These are phyloP conservation scores for Lycodopsis pacificus DNA, from an alignment of 2,797 vertebrate species.

Conservation along the genomic window DNA sequence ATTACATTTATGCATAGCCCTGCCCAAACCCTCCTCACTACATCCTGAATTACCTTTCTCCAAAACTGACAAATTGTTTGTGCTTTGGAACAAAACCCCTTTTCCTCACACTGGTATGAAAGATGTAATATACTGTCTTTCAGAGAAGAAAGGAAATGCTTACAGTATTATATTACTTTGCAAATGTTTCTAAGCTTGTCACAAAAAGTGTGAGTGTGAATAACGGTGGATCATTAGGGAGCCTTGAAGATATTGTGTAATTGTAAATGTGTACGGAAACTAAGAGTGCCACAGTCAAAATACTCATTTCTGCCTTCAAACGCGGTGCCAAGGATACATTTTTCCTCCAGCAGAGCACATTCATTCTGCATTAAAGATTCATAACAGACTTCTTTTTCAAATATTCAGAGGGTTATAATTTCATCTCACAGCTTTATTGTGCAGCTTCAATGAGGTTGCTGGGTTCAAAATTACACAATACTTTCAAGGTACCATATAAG, in stretches of 20 bases:
- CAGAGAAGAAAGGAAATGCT: constrained; percentile 3
- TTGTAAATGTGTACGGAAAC: constrained; percentile 43
- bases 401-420: constrained; percentile 62
- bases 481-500: constrained; percentile 43
- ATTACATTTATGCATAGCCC: constrained; percentile 61
- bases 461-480: constrained; percentile 47
- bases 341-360: constrained; percentile 40
- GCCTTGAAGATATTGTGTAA: constrained; percentile 39
- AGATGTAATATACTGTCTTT: constrained; percentile 33
- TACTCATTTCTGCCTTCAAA: constrained; percentile 51
- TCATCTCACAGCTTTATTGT: constrained; percentile 56
- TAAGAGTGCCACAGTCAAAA: constrained; percentile 33
- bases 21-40: constrained; percentile 29
- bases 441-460: constrained; percentile 38
- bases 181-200: constrained; percentile 34
- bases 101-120: constrained; percentile 26
- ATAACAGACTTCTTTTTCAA: constrained; percentile 37
- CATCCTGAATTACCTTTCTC: constrained; percentile 25
- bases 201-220: constrained; percentile 45
- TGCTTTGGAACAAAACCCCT: constrained; percentile 28
- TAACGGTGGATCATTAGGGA: constrained; percentile 53
- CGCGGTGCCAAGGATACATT: constrained; percentile 26
- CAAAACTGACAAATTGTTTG: constrained; percentile 26
- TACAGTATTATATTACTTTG: constrained; percentile 15
- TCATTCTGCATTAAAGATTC: constrained; percentile 63